These are phyloP conservation scores for Leucoraja ocellata DNA, from an alignment of 2,797 vertebrate species.

Conservation along the genomic window DNA sequence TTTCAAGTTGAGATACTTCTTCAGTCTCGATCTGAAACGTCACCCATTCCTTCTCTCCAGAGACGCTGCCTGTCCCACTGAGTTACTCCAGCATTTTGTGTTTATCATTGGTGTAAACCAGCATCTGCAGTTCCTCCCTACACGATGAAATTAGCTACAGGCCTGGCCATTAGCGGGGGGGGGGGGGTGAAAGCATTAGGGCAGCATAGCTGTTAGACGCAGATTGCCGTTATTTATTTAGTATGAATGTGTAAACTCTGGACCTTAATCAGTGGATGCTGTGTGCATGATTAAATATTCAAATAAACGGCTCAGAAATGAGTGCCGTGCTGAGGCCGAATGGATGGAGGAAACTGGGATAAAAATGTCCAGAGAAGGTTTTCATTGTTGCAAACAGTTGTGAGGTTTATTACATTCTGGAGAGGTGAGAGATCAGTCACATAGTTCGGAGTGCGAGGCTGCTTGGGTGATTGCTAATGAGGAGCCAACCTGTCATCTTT, in stretches of 20 bases:
- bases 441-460: background rate
- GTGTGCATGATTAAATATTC: background rate
- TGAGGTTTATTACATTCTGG: background rate
- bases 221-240: background rate
- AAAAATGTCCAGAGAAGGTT: background rate
- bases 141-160: background rate
- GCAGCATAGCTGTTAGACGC: background rate
- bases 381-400: background rate
- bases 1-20: too few species aligned
- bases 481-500: conserved; percentile 7
- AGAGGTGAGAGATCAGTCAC: background rate
- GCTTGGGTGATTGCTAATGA: conserved; percentile 16
- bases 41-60: too few species aligned
- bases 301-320: background rate
- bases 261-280: conserved; percentile 1
- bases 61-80: too few species aligned
- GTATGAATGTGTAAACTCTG: background rate
- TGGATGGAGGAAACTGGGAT: background rate
- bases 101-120: too few species aligned
- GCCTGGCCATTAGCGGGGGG: background rate
- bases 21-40: too few species aligned
- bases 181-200: background rate
- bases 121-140: too few species aligned
- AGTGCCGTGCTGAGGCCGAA: background rate
- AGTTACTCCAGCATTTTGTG: too few species aligned